These are phyloP conservation scores for Chinchilla lanigera DNA, from an alignment of 2,113 vertebrate genomes.

Conservation along the genomic window DNA sequence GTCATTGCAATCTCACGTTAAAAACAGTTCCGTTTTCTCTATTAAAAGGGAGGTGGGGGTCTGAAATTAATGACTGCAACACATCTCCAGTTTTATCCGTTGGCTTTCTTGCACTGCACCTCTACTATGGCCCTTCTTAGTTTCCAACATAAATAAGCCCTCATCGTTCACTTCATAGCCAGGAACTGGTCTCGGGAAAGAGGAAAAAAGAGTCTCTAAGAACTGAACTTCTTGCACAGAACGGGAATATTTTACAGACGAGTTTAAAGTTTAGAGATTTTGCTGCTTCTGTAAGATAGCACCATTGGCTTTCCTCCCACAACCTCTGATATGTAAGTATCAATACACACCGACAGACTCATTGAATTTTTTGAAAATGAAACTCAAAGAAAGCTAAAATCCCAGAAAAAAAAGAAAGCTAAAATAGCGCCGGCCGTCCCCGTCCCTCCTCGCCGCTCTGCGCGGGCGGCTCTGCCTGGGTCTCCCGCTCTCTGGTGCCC, in stretches of 20 bases:
- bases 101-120: constrained; percentile 45
- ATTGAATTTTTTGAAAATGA: background rate
- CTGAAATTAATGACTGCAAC: constrained; percentile 61
- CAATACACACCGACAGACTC: constrained; percentile 52
- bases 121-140: constrained; percentile 64
- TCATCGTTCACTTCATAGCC: background rate
- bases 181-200: background rate
- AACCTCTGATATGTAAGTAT: constrained; percentile 62
- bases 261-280: constrained; percentile 67
- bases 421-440: too few species aligned
- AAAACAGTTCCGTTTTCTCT: constrained; percentile 25
- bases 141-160: constrained; percentile 56
- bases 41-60: background rate
- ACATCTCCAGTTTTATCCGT: constrained; percentile 66
- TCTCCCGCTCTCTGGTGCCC: constrained; percentile 2
- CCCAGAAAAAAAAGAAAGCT: background rate
- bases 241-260: constrained; percentile 23
- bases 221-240: constrained; percentile 27
- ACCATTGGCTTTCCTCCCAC: constrained; percentile 6
- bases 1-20: constrained; percentile 19
- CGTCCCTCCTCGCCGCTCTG: too few species aligned
- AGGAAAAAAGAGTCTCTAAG: constrained; percentile 12
- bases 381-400: constrained; percentile 40
- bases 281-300: constrained; percentile 51
- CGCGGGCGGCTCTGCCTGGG: constrained; percentile 19